Base-by-base conservation (phyloP, 2,888 invertebrate genomes). In the Andrena haemorrhoa region DNA sequence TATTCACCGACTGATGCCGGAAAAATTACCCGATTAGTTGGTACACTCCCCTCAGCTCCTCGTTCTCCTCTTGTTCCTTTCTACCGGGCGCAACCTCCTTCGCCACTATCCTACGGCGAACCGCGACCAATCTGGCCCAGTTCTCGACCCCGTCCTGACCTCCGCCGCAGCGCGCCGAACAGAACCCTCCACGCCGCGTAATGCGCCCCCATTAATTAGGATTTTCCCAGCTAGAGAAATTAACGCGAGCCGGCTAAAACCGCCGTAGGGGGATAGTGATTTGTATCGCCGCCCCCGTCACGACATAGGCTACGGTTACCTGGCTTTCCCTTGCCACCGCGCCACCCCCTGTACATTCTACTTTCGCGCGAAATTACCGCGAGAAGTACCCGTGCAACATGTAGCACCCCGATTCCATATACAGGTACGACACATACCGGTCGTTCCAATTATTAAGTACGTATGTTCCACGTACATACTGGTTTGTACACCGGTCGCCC, bases 21-120 rank as follows among this genome's bases (percentile, higher is more conserved):
- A 94, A 93, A 93, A 93, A 94, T 94, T 92, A 91, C 93, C 90
- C 93, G 93, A 93, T 93, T 94, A 93, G 93, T 92, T 88, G 87
- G 84, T 69, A 66, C 75, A 78, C 84, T 41, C 53, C 35, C 70
- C 49, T 47, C 58, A 26, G 47, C 53, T 29, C 29, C 66, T 47
- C 47, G 29, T 56, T 68, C 61, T 35, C 41, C 83, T 83, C 84
- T 82, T 82, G 76, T 71, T 81, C 75, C 79, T 65, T 75, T 77
- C 66, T 60, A 56, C 70, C 61, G 63, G 41, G 51, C 20, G 35
- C 33, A 31, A 51, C n/a, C 58, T 20, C 60, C 61, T 41, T 31
- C 68, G 70, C 61, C 64, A 0, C 51, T 41, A 20, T 33, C 10
- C 66, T 29, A 20, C 53, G 6, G 51, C 20, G 41, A 47, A 49